These are phyloP conservation scores for Urophycis tenuis DNA, from an alignment of 2,797 vertebrate genomes.

Conservation along the genomic window DNA sequence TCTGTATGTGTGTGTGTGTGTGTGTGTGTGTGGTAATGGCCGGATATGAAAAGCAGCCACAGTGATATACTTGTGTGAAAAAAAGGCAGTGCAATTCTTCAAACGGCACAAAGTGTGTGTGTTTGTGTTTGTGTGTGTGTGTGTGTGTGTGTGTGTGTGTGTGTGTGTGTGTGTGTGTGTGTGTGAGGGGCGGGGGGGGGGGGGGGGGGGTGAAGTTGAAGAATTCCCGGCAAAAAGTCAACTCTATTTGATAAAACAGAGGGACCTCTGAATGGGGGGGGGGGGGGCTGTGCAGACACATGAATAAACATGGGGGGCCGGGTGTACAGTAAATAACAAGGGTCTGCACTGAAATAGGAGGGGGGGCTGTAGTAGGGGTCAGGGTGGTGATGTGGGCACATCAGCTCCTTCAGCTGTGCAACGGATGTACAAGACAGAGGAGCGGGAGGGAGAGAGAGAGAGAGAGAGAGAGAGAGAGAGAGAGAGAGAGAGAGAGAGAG, in stretches of 20 bases:
- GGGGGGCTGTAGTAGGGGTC: constrained; percentile 13
- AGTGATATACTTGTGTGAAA: constrained; percentile 36
- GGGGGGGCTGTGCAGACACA: constrained; percentile 1
- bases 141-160: neutral
- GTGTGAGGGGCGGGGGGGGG: neutral
- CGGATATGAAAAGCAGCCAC: constrained; percentile 6
- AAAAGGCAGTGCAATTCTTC: constrained; percentile 49
- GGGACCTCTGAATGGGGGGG: constrained; percentile 6
- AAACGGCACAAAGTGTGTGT: constrained; percentile 12
- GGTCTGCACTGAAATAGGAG: constrained; percentile 19
- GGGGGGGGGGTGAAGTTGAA: constrained; percentile 16
- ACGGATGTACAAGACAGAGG: neutral
- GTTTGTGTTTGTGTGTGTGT: neutral
- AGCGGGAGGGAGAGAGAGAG: neutral
- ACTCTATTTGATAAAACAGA: constrained; percentile 10
- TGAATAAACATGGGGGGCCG: constrained; percentile 12
- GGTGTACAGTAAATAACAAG: constrained; percentile 56
- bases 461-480: neutral
- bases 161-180: neutral
- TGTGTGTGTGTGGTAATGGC: neutral
- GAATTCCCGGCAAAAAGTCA: constrained; percentile 18
- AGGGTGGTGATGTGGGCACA: neutral
- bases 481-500: neutral
- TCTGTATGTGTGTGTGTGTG: neutral
- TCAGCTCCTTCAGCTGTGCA: neutral